These are phyloP conservation scores for Drosophila nannoptera DNA, from an alignment of 1,140 invertebrate species.

Conservation along the genomic window DNA sequence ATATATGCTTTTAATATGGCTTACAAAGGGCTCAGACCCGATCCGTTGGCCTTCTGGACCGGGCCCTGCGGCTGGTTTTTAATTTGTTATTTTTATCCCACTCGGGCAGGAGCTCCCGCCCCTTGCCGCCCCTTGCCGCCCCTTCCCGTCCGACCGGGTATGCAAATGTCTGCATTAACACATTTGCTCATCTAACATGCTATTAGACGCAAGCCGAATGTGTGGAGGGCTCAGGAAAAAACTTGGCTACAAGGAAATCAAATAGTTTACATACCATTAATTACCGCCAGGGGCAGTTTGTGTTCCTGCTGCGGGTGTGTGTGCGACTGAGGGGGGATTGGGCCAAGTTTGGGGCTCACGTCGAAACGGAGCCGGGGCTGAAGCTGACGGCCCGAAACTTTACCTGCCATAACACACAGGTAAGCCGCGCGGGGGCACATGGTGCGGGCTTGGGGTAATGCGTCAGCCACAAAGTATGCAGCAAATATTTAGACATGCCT, in stretches of 20 bases:
- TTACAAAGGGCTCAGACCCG: slow-evolving; percentile 16
- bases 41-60: slow-evolving; percentile 6
- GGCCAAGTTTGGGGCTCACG: slow-evolving; percentile 19
- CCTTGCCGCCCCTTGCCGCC: too few relatives aligned
- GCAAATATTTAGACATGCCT: slow-evolving; percentile 64
- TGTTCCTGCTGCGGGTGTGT: slow-evolving; percentile 10
- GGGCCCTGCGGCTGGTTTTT: slow-evolving; percentile 32
- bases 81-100: slow-evolving; percentile 28
- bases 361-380: slow-evolving; percentile 11
- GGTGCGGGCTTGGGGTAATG: slow-evolving; percentile 25
- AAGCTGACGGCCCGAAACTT: slow-evolving; percentile 42
- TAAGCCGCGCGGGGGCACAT: slow-evolving; percentile 6
- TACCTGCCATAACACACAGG: slow-evolving; percentile 37
- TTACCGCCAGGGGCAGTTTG: slow-evolving; percentile 55
- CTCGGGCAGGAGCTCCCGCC: background rate
- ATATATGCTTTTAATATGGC: slow-evolving; percentile 17
- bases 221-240: slow-evolving; percentile 37
- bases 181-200: slow-evolving; percentile 58
- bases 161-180: slow-evolving; percentile 62
- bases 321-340: background rate
- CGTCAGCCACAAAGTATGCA: slow-evolving; percentile 63
- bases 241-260: slow-evolving; percentile 53
- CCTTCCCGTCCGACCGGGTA: slow-evolving; percentile 32
- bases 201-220: slow-evolving; percentile 48
- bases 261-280: slow-evolving; percentile 64